Evolutionary conservation across 2,888 invertebrate genomes (phyloP).

Genomic region (Eupithecia exiguata): DNA sequence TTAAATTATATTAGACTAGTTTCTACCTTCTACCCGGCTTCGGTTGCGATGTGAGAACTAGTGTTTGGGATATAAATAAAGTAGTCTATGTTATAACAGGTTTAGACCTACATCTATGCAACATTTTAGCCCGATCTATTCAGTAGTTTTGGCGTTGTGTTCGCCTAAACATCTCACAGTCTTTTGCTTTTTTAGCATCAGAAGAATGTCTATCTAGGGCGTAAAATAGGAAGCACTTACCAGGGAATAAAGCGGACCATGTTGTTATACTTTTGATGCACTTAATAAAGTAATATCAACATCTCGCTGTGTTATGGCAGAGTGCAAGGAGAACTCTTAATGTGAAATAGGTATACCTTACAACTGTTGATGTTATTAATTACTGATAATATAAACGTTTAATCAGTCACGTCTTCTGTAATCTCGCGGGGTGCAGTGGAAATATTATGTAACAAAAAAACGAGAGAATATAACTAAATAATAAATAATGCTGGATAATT

Average conservation of each 20-base stretch:
- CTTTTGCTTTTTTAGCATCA: too few species aligned
- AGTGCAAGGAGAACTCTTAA: slow-evolving; percentile 6
- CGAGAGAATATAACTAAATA: too few species aligned
- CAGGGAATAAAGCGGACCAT: slow-evolving; percentile 1
- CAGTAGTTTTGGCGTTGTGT: too few species aligned
- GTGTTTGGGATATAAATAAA: too few species aligned
- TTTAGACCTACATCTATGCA: too few species aligned
- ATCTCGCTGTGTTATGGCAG: neutral
- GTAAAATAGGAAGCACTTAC: neutral
- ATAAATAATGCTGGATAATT: too few species aligned
- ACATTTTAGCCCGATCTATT: too few species aligned
- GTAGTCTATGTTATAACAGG: too few species aligned
- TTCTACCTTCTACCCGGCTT: neutral
- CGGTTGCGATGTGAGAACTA: neutral
- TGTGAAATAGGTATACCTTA: neutral
- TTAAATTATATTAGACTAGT: neutral
- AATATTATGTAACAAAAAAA: neutral
- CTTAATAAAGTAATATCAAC: neutral
- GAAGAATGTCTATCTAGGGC: too few species aligned
- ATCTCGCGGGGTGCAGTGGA: slow-evolving; percentile 14
- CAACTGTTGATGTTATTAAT: slow-evolving; percentile 1
- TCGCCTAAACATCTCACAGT: too few species aligned
- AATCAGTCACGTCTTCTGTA: slow-evolving; percentile 39
- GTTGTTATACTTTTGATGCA: neutral
- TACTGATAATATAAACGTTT: slow-evolving; percentile 31